Evolutionary conservation across 2,888 invertebrate genomes (phyloP).

Genomic region (Desoria tigrina): DNA sequence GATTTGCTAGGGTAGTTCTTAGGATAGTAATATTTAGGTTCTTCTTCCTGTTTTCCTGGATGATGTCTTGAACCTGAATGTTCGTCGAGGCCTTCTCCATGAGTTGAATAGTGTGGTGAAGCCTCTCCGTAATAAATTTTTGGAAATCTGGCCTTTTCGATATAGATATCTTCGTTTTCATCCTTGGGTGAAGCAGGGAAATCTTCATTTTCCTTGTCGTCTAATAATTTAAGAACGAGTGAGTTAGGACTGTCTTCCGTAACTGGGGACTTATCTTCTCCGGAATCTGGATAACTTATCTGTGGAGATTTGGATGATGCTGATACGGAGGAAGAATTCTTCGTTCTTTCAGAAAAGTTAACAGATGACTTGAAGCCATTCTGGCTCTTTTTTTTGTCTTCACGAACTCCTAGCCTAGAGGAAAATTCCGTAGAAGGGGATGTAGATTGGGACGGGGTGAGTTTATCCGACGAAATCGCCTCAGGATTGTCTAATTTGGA

Average conservation of each 20-base stretch:
- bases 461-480: conserved; percentile 20
- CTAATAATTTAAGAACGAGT: not conserved
- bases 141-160: conserved; percentile 23
- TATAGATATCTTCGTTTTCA: conserved; percentile 6
- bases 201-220: not conserved
- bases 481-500: not conserved
- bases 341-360: not conserved
- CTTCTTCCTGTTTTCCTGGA: not conserved
- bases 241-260: not conserved
- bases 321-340: not conserved
- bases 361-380: conserved; percentile 1
- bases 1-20: conserved; percentile 24
- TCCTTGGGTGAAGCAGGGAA: not conserved
- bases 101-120: conserved; percentile 4
- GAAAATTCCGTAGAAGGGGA: conserved; percentile 13
- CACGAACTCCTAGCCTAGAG: conserved; percentile 23
- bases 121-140: conserved; percentile 35
- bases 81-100: conserved; percentile 11
- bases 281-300: not conserved
- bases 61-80: not conserved
- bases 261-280: not conserved
- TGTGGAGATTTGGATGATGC: not conserved
- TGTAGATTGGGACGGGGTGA: not conserved
- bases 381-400: not conserved
- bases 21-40: conserved; percentile 29